Evolutionary conservation across 1,140 invertebrate genomes (phyloP), one percentile per base, ranked within the genome.

Genomic region (Belonocnema kinseyi): DNA sequence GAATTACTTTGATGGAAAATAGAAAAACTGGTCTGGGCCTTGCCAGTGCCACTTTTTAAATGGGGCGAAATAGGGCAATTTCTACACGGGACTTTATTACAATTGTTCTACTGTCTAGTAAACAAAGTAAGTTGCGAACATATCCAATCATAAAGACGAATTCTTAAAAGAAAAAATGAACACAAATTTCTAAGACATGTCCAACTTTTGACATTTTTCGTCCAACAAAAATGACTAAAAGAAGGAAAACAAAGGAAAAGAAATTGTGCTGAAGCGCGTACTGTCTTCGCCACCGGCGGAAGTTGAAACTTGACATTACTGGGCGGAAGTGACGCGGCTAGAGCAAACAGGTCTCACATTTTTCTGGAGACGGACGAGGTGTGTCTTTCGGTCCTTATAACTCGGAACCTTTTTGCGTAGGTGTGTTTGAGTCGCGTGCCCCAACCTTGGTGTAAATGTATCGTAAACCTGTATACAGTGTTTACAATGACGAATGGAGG

Each of bases 251-350:
- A 19, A 75, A 21, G 66, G 21, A 50, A 66, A 70, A 66, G 74
- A 70, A 46, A 66, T 26, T 46, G 26, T 54, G 52, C 17, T 80
- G 74, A 70, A 75, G 61, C 79, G 73, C 76, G 77, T 80, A 66
- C 72, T 79, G 61, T 73, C 70, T 7, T 72, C 75, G 80, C 40
- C 76, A 81, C 80, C 83, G 77, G 82, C 90, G 91, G 90, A 92
- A 91, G 88, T 91, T 82, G 86, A 87, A 88, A 88, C 88, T 91
- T 91, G 91, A 91, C 91, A 92, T 91, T 89, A 87, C 82, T 78
- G 83, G 86, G 80, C 90, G 91, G 91, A 92, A 91, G 86, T 89
- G 89, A 90, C 89, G 89, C 87, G 85, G 77, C 66, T 73, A 81
- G 85, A 78, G 85, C 83, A 91, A 92, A 91, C 82, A 90, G 73